Percentiles rank a stretch among this genome's conserved stretches.
phyloP scores from a whole-genome alignment of 35 echinoderm and acorn worm genomes.

The Amphiura filiformis region DNA sequence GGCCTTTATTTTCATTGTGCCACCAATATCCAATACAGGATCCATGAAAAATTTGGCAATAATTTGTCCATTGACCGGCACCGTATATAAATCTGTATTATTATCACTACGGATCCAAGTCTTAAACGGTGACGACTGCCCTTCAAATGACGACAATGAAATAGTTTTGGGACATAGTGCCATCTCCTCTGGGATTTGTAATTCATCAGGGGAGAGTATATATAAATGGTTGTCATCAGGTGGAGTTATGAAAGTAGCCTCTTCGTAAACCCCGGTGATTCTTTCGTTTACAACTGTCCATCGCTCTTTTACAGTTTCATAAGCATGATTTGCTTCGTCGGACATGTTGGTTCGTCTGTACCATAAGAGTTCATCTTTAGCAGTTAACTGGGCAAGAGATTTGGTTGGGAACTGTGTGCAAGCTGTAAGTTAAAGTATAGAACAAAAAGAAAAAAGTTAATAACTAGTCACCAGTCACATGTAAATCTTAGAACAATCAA shows the following conservation, averaged over 20 bases:
- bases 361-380: not conserved
- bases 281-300: not conserved
- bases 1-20: conserved; percentile 13
- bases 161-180: not conserved
- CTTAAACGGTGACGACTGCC: conserved; percentile 16
- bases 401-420: not conserved
- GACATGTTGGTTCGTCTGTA: not conserved
- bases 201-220: not conserved
- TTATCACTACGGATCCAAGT: conserved; percentile 14
- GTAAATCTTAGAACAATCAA: not conserved
- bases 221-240: not conserved
- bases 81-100: conserved; percentile 21
- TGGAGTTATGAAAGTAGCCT: not conserved
- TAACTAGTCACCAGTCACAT: too few species aligned
- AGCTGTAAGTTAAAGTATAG: not conserved
- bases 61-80: not conserved
- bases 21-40: conserved; percentile 40
- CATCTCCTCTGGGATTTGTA: too few species aligned
- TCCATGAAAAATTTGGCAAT: conserved; percentile 44
- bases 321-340: not conserved
- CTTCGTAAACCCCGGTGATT: not conserved
- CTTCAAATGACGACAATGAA: not conserved
- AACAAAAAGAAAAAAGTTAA: not conserved
- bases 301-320: not conserved
- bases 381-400: not conserved